These are phyloP conservation scores for Araneus ventricosus DNA, from an alignment of 1,140 invertebrate species.

Conservation along the genomic window DNA sequence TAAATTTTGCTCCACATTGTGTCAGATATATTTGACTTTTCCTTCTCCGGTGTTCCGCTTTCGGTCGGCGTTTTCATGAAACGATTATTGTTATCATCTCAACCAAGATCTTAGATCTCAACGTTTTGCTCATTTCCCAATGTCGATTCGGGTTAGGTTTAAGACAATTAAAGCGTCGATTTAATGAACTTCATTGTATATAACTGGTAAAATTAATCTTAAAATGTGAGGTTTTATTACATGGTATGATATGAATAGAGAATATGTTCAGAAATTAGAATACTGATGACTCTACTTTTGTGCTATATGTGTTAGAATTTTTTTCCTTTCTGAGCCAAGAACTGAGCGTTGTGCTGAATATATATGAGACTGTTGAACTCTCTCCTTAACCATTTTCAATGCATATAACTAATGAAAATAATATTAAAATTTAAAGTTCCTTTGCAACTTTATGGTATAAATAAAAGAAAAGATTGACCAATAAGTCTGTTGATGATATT, in stretches of 20 bases:
- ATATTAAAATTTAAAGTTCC: too few species aligned
- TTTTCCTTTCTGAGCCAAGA: too few species aligned
- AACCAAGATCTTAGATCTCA: neutral
- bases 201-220: neutral
- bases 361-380: too few species aligned
- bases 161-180: neutral
- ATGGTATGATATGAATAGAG: neutral
- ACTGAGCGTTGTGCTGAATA: too few species aligned
- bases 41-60: neutral
- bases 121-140: too few species aligned
- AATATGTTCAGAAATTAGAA: neutral
- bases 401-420: too few species aligned
- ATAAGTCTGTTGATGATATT: too few species aligned
- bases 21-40: conserved; percentile 63
- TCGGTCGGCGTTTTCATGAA: conserved; percentile 25
- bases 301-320: too few species aligned
- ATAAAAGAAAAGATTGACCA: too few species aligned
- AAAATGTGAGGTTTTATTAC: neutral
- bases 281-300: neutral
- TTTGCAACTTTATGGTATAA: too few species aligned
- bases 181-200: neutral
- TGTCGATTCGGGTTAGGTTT: neutral
- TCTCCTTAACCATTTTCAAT: too few species aligned
- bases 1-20: conserved; percentile 54
- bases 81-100: neutral